phyloP scores from a whole-genome alignment of 2,113 vertebrate genomes.

The Lepidothrix coronata region DNA sequence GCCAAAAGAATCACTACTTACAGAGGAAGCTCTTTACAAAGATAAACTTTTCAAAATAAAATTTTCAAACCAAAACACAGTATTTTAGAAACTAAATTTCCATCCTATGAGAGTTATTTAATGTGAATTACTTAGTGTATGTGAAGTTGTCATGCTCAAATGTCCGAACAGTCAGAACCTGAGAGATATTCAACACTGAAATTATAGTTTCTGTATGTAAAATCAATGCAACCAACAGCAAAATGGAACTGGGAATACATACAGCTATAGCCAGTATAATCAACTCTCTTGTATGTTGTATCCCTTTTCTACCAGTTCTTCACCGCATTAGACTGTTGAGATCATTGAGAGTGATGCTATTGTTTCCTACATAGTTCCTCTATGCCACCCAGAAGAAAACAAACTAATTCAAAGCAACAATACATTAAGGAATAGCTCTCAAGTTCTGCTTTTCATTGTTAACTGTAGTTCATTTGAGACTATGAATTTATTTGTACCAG shows the following conservation, averaged over 20 bases:
- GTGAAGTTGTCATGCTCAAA: not conserved
- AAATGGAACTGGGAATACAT: not conserved
- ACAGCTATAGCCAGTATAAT: not conserved
- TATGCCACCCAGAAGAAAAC: slow-evolving; percentile 1
- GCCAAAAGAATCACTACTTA: not conserved
- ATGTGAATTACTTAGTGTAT: not conserved
- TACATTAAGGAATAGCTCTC: not conserved
- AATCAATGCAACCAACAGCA: not conserved
- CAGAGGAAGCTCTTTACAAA: not conserved
- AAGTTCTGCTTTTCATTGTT: not conserved
- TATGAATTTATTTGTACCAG: not conserved
- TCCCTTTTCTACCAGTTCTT: not conserved
- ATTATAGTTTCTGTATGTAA: not conserved
- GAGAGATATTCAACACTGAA: not conserved
- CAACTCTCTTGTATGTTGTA: not conserved
- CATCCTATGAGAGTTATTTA: not conserved
- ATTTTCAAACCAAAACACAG: not conserved
- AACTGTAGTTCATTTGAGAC: not conserved
- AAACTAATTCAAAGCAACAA: slow-evolving; percentile 25
- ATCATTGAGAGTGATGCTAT: not conserved
- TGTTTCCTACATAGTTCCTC: not conserved
- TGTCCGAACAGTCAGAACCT: not conserved
- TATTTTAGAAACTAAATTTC: not conserved
- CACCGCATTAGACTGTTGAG: not conserved
- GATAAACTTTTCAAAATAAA: not conserved